Percentiles rank a stretch among this genome's conserved stretches.
phyloP scores from a whole-genome alignment of 1,140 invertebrate species.

The Helicoverpa zea region DNA sequence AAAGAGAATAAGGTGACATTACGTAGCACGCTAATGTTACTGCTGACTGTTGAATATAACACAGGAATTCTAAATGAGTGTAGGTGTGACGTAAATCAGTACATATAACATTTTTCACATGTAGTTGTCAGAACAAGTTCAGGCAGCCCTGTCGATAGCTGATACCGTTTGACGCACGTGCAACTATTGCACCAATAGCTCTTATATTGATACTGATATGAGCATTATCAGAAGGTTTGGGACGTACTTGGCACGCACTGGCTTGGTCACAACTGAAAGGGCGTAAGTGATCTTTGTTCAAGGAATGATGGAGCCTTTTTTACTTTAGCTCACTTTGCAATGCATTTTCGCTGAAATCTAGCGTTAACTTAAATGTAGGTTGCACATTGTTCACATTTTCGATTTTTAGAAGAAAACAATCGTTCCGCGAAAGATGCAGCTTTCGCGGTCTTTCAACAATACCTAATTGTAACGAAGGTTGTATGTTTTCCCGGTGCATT shows the following conservation, averaged over 20 bases:
- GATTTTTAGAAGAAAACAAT: slow-evolving; percentile 9
- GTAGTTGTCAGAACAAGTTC: background rate
- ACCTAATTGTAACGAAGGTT: slow-evolving; percentile 53
- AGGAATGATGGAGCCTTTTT: background rate
- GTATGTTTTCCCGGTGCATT: slow-evolving; percentile 70
- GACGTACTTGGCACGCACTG: background rate
- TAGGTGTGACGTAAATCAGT: background rate
- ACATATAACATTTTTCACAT: background rate
- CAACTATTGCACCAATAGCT: slow-evolving; percentile 16
- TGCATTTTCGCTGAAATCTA: background rate
- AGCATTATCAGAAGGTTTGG: background rate
- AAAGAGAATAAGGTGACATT: background rate
- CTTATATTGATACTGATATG: slow-evolving; percentile 24
- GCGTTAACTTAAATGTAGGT: background rate
- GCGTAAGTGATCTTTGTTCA: too few species aligned
- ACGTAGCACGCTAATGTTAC: background rate
- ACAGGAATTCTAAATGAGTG: background rate
- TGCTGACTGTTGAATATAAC: slow-evolving; percentile 3
- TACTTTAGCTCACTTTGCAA: background rate
- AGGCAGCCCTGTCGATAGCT: background rate
- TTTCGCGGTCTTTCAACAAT: slow-evolving; percentile 7
- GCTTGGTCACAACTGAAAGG: too few species aligned
- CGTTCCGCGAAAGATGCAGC: background rate
- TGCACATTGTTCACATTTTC: background rate
- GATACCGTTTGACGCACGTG: slow-evolving; percentile 22